Evolutionary conservation across 2,888 invertebrate species (phyloP).

Genomic region (Amblyjoppa proteus): DNA sequence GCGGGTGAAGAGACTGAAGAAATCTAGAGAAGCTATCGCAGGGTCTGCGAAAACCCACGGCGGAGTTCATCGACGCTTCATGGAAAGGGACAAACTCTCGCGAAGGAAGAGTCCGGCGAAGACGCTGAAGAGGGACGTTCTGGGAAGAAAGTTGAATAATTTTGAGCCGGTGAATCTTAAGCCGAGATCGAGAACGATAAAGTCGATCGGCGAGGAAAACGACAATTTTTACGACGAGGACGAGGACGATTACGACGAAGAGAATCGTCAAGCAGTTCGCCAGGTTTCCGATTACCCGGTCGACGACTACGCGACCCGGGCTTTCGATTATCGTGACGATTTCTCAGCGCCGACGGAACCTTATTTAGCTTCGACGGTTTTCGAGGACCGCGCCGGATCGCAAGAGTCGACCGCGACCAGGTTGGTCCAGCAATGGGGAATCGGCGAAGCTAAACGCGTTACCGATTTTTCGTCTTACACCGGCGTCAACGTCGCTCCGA

Average conservation of each 20-base stretch:
- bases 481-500: slow-evolving; percentile 6
- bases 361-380: background rate
- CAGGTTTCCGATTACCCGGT: slow-evolving; percentile 1
- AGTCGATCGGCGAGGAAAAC: slow-evolving; percentile 52
- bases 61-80: slow-evolving; percentile 18
- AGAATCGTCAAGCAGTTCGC: slow-evolving; percentile 24
- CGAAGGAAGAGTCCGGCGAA: background rate
- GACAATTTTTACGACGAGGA: slow-evolving; percentile 33
- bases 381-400: background rate
- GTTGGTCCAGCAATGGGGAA: slow-evolving; percentile 9
- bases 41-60: slow-evolving; percentile 37
- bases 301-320: slow-evolving; percentile 14
- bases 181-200: slow-evolving; percentile 58
- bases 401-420: background rate
- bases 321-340: slow-evolving; percentile 22
- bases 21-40: slow-evolving; percentile 52
- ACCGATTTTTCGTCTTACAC: slow-evolving; percentile 1
- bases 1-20: background rate
- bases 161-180: slow-evolving; percentile 25
- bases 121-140: slow-evolving; percentile 53
- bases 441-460: slow-evolving; percentile 6
- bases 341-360: slow-evolving; percentile 47
- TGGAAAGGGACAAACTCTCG: slow-evolving; percentile 13
- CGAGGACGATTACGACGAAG: slow-evolving; percentile 41
- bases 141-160: slow-evolving; percentile 48